Base-by-base conservation (phyloP, 2,797 vertebrate species). In the Zenarchopterus dispar region DNA sequence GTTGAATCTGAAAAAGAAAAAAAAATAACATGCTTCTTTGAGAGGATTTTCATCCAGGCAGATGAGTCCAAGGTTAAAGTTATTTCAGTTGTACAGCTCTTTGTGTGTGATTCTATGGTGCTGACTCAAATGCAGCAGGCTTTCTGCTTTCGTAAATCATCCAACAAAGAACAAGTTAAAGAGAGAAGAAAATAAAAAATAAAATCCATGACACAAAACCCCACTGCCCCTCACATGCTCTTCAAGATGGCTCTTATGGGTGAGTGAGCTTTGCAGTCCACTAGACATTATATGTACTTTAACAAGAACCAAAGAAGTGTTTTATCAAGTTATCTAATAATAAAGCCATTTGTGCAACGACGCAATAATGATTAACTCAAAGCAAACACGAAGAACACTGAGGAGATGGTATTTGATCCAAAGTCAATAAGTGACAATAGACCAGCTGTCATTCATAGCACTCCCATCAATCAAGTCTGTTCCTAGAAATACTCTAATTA, bases 151-250 rank as follows among this genome's bases (percentile, higher is more conserved):
- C 11, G 9, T 16, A 67, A 41, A 6, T 73, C 0, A 1, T 84
- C 70, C 73, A 73, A 52, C 28, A 47, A 18, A 78, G 22, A 66
- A 51, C 50, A 65, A 50, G 26, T 28, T 56, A 24, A 24, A 6
- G 18, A 22, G 10, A n/a, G 46, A 47, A 18, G 5, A 57, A 45
- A 7, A 8, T 44, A 43, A 33, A 18, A 10, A 22, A 23, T 39
- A 10, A 36, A 36, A 36, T 36, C 3, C 6, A 33, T 9, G 33
- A 36, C 33, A 36, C 33, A 0, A 39, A 23, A 53, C n/a, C 24
- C 17, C 18, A 39, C 42, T 47, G 7, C 31, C 28, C 7, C 28
- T 28, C 28, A 6, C 28, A 28, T 28, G 7, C 28, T 28, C 28
- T 1, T 28, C 26, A 3, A 4, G 21, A 59, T 28, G 19, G 21